phyloP scores from a whole-genome alignment of 2,797 vertebrate species.

The Takifugu rubripes region DNA sequence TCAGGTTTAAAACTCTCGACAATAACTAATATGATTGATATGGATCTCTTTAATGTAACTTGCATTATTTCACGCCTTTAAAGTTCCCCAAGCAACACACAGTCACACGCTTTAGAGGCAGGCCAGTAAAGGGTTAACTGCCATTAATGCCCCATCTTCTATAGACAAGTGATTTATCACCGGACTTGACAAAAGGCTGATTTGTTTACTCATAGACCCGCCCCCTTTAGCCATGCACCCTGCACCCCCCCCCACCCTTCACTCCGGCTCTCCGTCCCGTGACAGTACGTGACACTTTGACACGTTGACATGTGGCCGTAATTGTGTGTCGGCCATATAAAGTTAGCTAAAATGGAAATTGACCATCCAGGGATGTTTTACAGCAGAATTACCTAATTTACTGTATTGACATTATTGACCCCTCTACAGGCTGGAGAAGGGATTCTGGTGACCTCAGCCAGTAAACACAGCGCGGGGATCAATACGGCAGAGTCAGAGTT shows the following conservation, averaged over 20 bases:
- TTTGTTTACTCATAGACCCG: constrained; percentile 63
- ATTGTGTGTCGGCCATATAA: constrained; percentile 72
- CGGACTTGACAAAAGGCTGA: constrained; percentile 60
- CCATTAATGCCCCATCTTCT: constrained; percentile 54
- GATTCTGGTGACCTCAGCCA: constrained; percentile 64
- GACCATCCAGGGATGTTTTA: constrained; percentile 73
- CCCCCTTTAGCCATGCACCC: constrained; percentile 54
- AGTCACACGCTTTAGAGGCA: not conserved
- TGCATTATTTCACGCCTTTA: no score
- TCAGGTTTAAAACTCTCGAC: not conserved
- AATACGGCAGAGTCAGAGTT: constrained; percentile 75
- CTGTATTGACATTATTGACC: constrained; percentile 73
- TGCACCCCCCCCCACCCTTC: constrained; percentile 5
- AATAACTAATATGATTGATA: no score
- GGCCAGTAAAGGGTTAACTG: constrained; percentile 55
- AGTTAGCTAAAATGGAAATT: constrained; percentile 75
- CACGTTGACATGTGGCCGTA: constrained; percentile 59
- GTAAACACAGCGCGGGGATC: constrained; percentile 66
- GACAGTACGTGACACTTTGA: constrained; percentile 55
- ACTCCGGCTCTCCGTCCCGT: constrained; percentile 30
- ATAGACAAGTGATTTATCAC: constrained; percentile 62
- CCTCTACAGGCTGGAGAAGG: constrained; percentile 51
- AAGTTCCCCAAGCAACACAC: no score
- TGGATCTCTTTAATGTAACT: no score
- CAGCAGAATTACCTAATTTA: constrained; percentile 74